Base-by-base conservation (phyloP, 2,888 invertebrate species). In the Teleiodes luculella region DNA sequence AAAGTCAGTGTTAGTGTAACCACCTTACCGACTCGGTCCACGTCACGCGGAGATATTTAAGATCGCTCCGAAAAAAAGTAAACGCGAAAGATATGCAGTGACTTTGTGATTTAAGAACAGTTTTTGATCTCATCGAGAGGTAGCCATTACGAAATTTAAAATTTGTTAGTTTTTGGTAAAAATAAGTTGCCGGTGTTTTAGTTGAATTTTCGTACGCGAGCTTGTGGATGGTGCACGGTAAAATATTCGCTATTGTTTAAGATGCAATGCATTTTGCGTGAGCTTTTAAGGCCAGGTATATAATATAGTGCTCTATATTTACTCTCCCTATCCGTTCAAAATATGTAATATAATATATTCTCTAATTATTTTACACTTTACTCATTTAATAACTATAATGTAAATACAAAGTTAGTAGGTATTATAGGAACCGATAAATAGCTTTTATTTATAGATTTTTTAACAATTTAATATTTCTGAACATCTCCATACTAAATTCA, bases 1-100 rank as follows among this genome's bases (percentile, higher is more conserved):
- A n/a, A n/a, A n/a, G n/a, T n/a, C n/a, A 60, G 62, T 63, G 24
- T 79, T 75, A 86, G 86, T 87, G 69, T 80, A 75, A 72, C 69
- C 74, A 77, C 76, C 78, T 68, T 72, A 73, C 61, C 60, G 76
- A 61, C 62, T 60, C 65, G 50, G 51, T 31, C 30, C 13, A 16
- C 37, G 11, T 11, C 13, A 20, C 20, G 13, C 58, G n/a, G n/a
- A n/a, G n/a, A n/a, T n/a, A n/a, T 55, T 47, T 36, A 47, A 60
- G 60, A 56, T 55, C 56, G 58, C 48, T n/a, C 46, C 46, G 59
- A 65, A 63, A 63, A 58, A 54, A 61, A 64, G 41, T 33, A 16
- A 56, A 57, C 60, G 58, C 51, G 72, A 72, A 76, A 69, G 75
- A 80, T n/a, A n/a, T 82, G 77, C 67, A 76, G 80, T 83, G 80